These are phyloP conservation scores for Hemiscyllium ocellatum DNA, from an alignment of 2,113 vertebrate species.

Conservation along the genomic window DNA sequence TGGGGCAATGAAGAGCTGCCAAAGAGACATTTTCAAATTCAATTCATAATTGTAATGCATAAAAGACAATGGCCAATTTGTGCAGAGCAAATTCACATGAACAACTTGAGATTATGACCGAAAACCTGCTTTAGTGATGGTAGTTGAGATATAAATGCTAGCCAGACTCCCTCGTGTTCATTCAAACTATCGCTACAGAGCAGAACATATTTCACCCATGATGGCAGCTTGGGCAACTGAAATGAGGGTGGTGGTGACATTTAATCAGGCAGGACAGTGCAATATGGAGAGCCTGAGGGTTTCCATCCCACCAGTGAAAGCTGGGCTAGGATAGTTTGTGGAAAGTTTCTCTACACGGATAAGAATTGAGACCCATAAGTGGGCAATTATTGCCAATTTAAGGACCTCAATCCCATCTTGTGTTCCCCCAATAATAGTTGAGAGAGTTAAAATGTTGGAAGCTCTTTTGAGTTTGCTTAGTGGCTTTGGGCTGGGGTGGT, in stretches of 20 bases:
- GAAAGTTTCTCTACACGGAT: neutral
- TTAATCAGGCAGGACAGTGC: neutral
- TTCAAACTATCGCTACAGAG: neutral
- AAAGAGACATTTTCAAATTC: neutral
- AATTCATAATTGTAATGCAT: neutral
- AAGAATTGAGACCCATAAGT: neutral
- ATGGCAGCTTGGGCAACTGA: neutral
- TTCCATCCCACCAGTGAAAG: too few relatives aligned
- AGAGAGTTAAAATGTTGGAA: neutral
- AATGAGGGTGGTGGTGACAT: too few relatives aligned
- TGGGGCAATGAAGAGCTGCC: too few relatives aligned
- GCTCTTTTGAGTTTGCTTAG: neutral
- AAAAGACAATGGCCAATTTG: neutral
- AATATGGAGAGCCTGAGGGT: neutral
- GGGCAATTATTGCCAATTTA: neutral
- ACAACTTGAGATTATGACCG: neutral
- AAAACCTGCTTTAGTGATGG: neutral
- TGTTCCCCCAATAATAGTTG: neutral
- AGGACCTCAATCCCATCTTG: neutral
- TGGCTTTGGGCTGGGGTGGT: neutral
- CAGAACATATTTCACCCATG: neutral
- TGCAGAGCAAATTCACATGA: neutral
- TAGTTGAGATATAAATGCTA: neutral
- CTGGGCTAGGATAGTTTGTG: neutral
- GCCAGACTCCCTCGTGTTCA: neutral